Evolutionary conservation across 1,140 invertebrate species (phyloP).

Genomic region (Leucophenga varia): DNA sequence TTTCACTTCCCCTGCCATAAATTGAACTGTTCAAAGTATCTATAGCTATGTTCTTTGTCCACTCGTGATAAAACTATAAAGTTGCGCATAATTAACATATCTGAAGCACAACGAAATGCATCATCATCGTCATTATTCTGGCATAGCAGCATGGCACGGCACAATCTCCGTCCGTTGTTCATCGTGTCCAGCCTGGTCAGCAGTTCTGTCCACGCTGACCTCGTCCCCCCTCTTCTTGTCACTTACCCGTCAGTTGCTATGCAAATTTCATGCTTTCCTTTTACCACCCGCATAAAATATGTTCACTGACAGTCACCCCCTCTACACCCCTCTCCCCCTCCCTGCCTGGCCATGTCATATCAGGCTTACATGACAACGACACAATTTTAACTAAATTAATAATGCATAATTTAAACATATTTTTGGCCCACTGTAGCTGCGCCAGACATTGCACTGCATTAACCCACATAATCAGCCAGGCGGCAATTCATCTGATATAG

Average conservation of each 20-base stretch:
- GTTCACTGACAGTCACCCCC: constrained; percentile 3
- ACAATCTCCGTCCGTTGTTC: no score
- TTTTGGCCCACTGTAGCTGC: not conserved
- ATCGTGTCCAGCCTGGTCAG: constrained; percentile 13
- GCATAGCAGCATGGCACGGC: no score
- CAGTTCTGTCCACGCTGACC: constrained; percentile 8
- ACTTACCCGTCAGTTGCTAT: constrained; percentile 18
- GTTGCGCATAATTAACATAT: constrained; percentile 17
- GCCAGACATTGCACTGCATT: not conserved
- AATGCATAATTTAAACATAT: constrained; percentile 32
- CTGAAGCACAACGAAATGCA: constrained; percentile 14
- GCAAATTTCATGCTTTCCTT: constrained; percentile 25
- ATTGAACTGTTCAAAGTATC: no score
- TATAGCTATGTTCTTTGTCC: no score
- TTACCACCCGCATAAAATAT: constrained; percentile 20
- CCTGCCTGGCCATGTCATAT: constrained; percentile 5
- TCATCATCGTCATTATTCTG: constrained; percentile 14
- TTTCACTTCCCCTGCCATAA: no score
- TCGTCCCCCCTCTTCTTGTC: constrained; percentile 2
- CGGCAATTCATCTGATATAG: no score
- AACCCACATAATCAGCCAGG: not conserved
- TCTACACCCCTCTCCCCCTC: not conserved
- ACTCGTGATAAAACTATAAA: no score
- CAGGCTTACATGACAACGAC: constrained; percentile 27
- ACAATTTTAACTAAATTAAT: constrained; percentile 30